These are phyloP conservation scores for Dendrolimus houi DNA, from an alignment of 2,888 invertebrate genomes.

Conservation along the genomic window DNA sequence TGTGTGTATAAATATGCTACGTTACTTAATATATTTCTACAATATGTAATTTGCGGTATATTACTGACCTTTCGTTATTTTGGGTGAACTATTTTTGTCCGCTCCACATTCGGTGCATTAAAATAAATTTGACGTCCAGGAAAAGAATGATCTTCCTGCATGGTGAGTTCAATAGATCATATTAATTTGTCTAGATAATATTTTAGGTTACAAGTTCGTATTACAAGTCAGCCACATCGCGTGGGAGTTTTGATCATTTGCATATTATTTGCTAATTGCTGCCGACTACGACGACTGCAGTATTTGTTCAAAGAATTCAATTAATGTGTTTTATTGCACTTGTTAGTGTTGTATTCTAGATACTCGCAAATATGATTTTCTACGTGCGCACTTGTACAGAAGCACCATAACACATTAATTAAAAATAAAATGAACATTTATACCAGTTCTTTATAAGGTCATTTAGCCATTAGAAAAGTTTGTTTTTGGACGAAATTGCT, in stretches of 20 bases:
- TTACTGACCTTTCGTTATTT: slow-evolving; percentile 48
- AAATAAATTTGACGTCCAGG: slow-evolving; percentile 66
- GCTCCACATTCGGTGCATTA: slow-evolving; percentile 69
- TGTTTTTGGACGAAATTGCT: too few species aligned
- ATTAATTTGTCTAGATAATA: slow-evolving; percentile 1
- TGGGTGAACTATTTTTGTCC: slow-evolving; percentile 73
- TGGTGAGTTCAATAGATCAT: slow-evolving; percentile 37
- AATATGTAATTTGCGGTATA: slow-evolving; percentile 1
- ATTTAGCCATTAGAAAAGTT: too few species aligned
- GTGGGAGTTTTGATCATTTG: slow-evolving; percentile 40
- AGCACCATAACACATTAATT: too few species aligned
- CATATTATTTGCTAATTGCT: slow-evolving; percentile 35
- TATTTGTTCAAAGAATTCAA: not conserved
- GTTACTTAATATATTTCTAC: not conserved
- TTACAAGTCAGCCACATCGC: slow-evolving; percentile 17
- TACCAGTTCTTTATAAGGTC: too few species aligned
- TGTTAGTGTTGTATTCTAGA: too few species aligned
- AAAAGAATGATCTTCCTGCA: slow-evolving; percentile 64
- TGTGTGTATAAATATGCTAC: not conserved
- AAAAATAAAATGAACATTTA: too few species aligned
- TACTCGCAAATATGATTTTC: too few species aligned
- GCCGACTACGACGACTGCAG: not conserved
- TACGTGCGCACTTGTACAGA: too few species aligned
- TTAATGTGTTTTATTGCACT: too few species aligned
- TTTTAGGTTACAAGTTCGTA: not conserved